Evolutionary conservation across 2,113 vertebrate genomes (phyloP).

Genomic region (Laticauda laticaudata): DNA sequence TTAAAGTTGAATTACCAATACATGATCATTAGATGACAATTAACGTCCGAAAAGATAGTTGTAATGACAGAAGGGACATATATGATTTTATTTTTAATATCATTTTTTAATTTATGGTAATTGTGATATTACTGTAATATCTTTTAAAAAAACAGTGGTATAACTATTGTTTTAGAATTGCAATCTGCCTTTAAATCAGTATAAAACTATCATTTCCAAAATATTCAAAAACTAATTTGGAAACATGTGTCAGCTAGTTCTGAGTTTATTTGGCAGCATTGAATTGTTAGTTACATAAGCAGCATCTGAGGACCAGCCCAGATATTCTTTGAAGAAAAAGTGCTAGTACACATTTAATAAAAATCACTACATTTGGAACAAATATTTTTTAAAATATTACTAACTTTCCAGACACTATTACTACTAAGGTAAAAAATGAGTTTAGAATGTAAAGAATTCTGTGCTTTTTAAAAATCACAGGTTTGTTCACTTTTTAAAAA

Average conservation of each 20-base stretch:
- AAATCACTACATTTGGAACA: constrained; percentile 37
- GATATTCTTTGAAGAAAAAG: constrained; percentile 49
- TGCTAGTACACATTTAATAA: constrained; percentile 50
- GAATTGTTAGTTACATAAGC: constrained; percentile 43
- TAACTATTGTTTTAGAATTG: background rate
- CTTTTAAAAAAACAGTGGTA: background rate
- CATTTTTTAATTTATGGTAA: background rate
- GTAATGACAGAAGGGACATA: background rate
- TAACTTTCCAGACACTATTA: background rate
- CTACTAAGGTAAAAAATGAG: background rate
- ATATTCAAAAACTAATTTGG: constrained; percentile 22
- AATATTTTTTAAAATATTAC: constrained; percentile 37
- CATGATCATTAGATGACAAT: background rate
- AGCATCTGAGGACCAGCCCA: constrained; percentile 47
- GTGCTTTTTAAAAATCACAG: constrained; percentile 40
- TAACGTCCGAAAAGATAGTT: background rate
- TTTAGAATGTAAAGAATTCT: background rate
- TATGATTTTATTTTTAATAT: background rate
- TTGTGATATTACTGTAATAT: background rate
- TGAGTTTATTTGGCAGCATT: constrained; percentile 39
- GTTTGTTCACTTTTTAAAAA: constrained; percentile 23
- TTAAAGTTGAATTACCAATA: background rate
- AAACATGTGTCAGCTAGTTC: constrained; percentile 45
- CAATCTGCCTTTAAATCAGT: background rate
- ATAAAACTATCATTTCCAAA: constrained; percentile 9